These are phyloP conservation scores for Mobula birostris DNA, from an alignment of 2,113 vertebrate species.

Conservation along the genomic window DNA sequence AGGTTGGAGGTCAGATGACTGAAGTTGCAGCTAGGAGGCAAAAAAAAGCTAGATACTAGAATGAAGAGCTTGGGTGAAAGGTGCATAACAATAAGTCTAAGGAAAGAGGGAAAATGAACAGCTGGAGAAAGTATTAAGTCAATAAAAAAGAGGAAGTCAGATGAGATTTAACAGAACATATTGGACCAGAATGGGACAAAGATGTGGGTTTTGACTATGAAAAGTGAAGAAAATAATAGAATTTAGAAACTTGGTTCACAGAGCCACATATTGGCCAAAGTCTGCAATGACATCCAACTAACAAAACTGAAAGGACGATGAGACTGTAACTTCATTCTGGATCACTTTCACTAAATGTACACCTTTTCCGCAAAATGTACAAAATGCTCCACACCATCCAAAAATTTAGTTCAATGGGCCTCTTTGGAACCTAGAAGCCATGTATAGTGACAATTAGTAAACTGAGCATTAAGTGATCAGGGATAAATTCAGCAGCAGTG, in stretches of 20 bases:
- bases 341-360: too few relatives aligned
- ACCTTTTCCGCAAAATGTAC: too few relatives aligned
- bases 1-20: too few relatives aligned
- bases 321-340: too few relatives aligned
- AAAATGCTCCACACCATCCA: too few relatives aligned
- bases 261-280: background rate
- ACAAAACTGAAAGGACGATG: background rate
- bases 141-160: background rate
- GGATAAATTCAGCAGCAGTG: too few relatives aligned
- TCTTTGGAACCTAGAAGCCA: too few relatives aligned
- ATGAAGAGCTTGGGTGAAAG: background rate
- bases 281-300: background rate
- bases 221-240: background rate
- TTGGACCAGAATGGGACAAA: background rate
- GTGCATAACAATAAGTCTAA: background rate
- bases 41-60: background rate
- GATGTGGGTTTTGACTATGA: background rate
- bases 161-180: background rate
- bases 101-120: background rate
- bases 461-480: too few relatives aligned
- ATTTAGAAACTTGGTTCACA: background rate
- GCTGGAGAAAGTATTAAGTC: background rate
- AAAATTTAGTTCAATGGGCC: too few relatives aligned
- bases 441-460: too few relatives aligned
- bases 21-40: too few relatives aligned